Percentiles rank a stretch among this genome's conserved stretches.
phyloP scores from a whole-genome alignment of 1,140 invertebrate genomes.

The Galleria mellonella region DNA sequence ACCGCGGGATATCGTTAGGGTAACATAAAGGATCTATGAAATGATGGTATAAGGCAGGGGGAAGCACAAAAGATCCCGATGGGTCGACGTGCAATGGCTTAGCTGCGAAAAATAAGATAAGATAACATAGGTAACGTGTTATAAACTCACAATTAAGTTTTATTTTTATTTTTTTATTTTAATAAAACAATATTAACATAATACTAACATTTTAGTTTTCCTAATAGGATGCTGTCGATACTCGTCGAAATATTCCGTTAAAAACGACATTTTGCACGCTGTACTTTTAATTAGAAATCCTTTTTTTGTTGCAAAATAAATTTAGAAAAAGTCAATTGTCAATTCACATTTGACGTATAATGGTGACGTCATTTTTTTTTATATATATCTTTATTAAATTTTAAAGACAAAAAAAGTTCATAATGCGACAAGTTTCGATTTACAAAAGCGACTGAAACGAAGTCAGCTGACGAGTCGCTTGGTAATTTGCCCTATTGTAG shows the following conservation, averaged over 20 bases:
- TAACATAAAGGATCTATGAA: too few relatives aligned
- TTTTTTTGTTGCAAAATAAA: background rate
- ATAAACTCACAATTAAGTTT: too few relatives aligned
- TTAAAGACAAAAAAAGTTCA: background rate
- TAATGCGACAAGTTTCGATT: background rate
- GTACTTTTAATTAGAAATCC: background rate
- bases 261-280: conserved; percentile 45
- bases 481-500: background rate
- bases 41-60: too few relatives aligned
- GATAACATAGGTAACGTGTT: too few relatives aligned
- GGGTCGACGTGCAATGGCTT: too few relatives aligned
- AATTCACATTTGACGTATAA: background rate
- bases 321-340: background rate
- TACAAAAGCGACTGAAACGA: background rate
- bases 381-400: background rate
- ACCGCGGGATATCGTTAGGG: too few relatives aligned
- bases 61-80: too few relatives aligned
- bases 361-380: background rate
- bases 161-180: too few relatives aligned
- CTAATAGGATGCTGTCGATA: conserved; percentile 52
- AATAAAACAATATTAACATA: background rate
- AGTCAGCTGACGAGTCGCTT: background rate
- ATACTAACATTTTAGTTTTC: conserved; percentile 61
- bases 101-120: too few relatives aligned
- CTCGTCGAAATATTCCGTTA: conserved; percentile 67